These are phyloP conservation scores for Microplitis mediator DNA, from an alignment of 1,140 invertebrate genomes.

Conservation along the genomic window DNA sequence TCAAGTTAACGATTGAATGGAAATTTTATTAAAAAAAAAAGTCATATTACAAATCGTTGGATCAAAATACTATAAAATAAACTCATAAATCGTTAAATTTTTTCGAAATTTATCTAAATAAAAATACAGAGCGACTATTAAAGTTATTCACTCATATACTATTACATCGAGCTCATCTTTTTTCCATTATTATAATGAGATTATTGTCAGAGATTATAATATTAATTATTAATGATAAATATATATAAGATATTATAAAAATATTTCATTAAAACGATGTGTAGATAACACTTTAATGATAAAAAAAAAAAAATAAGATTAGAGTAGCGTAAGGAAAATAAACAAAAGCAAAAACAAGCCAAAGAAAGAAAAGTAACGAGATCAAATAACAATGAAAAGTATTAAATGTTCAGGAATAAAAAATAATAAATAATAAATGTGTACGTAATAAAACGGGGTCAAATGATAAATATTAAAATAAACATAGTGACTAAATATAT, in stretches of 20 bases:
- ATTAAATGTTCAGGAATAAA: slow-evolving; percentile 8
- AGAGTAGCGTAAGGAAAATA: slow-evolving; percentile 2
- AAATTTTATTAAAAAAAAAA: background rate
- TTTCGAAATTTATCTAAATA: background rate
- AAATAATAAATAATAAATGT: background rate
- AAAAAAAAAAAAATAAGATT: slow-evolving; percentile 6
- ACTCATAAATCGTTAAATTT: background rate
- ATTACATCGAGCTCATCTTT: background rate
- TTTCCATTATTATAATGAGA: background rate
- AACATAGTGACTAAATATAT: too few relatives aligned
- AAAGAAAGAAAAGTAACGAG: slow-evolving; percentile 12
- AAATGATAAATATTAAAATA: background rate
- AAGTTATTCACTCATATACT: background rate
- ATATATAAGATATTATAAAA: background rate
- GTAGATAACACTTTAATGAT: background rate
- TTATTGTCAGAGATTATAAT: background rate
- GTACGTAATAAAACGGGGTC: background rate
- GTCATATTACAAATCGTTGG: background rate
- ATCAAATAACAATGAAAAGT: slow-evolving; percentile 30
- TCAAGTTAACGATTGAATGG: too few relatives aligned
- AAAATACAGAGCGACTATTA: background rate
- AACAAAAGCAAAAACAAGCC: background rate
- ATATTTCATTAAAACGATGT: background rate
- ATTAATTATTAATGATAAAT: background rate
- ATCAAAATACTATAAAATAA: background rate